Evolutionary conservation across 2,113 vertebrate species (phyloP).

Genomic region (Lynx canadensis): DNA sequence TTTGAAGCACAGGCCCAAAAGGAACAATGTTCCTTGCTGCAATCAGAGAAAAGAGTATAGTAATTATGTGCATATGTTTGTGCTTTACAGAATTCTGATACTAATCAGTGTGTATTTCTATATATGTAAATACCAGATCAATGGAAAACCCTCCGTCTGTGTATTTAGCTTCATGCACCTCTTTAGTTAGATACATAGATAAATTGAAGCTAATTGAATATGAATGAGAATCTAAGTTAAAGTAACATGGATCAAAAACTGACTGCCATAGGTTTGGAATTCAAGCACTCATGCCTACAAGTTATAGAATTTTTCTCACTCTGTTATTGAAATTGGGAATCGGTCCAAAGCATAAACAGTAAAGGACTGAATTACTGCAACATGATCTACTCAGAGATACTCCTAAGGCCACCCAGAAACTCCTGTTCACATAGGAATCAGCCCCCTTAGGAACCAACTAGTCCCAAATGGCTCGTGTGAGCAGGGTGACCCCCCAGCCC

Average conservation of each 20-base stretch:
- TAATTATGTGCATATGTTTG: conserved; percentile 60
- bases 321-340: conserved; percentile 46
- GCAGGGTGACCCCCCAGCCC: not conserved
- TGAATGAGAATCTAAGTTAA: conserved; percentile 29
- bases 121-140: conserved; percentile 69
- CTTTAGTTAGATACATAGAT: conserved; percentile 54
- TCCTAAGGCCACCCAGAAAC: conserved; percentile 52
- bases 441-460: not conserved
- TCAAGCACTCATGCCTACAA: not conserved
- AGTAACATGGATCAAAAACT: not conserved
- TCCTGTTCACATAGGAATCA: not conserved
- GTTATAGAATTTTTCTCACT: conserved; percentile 60
- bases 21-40: not conserved
- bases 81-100: conserved; percentile 36
- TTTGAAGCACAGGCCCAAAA: conserved; percentile 8
- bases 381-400: conserved; percentile 6
- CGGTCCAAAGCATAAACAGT: conserved; percentile 51
- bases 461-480: not conserved
- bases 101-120: conserved; percentile 67
- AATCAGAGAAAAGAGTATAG: not conserved
- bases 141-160: conserved; percentile 42
- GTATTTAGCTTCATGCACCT: conserved; percentile 33
- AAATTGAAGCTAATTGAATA: conserved; percentile 65
- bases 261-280: not conserved
- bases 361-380: conserved; percentile 54